Evolutionary conservation across 2,888 invertebrate species (phyloP).

Genomic region (Morpho deidamia): DNA sequence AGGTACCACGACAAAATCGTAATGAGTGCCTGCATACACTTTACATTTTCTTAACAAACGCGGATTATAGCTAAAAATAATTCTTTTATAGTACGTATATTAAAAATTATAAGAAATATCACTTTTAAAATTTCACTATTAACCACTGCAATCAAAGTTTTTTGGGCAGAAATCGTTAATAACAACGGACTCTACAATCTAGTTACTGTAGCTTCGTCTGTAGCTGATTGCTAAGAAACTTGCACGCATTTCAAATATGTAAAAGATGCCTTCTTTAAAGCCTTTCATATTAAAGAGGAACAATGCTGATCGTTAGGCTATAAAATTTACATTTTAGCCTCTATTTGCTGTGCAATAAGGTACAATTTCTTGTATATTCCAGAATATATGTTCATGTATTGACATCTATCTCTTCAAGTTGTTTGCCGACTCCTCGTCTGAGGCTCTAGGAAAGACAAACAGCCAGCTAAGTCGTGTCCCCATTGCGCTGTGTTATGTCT

Average conservation of each 20-base stretch:
- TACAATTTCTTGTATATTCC: neutral
- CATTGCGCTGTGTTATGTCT: conserved; percentile 34
- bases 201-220: too few species aligned
- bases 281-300: conserved; percentile 20
- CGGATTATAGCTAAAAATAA: too few species aligned
- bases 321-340: neutral
- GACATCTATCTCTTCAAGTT: conserved; percentile 27
- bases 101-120: too few species aligned
- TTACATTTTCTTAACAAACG: too few species aligned
- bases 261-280: conserved; percentile 15
- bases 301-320: conserved; percentile 8
- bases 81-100: too few species aligned
- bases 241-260: conserved; percentile 4
- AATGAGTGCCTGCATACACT: too few species aligned
- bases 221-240: conserved; percentile 2
- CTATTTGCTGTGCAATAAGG: neutral
- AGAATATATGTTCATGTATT: conserved; percentile 22
- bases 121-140: too few species aligned
- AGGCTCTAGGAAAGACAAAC: conserved; percentile 35
- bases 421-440: conserved; percentile 30
- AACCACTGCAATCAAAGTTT: too few species aligned
- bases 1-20: too few species aligned
- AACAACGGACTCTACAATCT: too few species aligned
- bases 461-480: conserved; percentile 26
- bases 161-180: too few species aligned